A percentile compares a stretch with the other conserved stretches of the same genome.
Conservation (phyloP, 1,140 invertebrate genomes). For the Conopomorpha cramerella region DNA sequence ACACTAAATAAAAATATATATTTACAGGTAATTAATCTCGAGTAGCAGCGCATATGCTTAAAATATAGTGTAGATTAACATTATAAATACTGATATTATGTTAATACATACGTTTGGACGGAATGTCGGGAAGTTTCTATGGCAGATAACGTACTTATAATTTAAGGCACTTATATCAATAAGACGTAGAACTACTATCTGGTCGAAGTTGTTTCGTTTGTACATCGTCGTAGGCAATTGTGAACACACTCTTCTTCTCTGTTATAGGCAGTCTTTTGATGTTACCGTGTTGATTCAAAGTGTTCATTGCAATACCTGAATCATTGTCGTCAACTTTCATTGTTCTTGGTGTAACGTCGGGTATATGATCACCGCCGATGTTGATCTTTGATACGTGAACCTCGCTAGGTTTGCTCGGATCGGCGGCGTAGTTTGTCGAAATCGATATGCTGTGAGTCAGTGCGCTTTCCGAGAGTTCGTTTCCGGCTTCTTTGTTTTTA, state of each 20-base stretch:
- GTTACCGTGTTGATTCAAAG: conserved; percentile 56
- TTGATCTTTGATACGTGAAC: conserved; percentile 53
- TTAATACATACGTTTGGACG: too few relatives aligned
- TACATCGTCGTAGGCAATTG: conserved; percentile 89
- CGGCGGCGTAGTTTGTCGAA: conserved; percentile 37
- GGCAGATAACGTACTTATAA: too few relatives aligned
- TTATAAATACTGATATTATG: too few relatives aligned
- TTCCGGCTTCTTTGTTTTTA: conserved; percentile 21
- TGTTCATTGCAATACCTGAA: conserved; percentile 74
- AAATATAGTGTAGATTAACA: too few relatives aligned
- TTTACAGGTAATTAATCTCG: too few relatives aligned
- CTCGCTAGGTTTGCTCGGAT: conserved; percentile 26
- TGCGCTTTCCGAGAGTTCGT: conserved; percentile 41
- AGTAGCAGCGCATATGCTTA: too few relatives aligned
- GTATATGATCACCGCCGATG: conserved; percentile 33
- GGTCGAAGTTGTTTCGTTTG: conserved; percentile 57
- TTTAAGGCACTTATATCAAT: conserved; percentile 32
- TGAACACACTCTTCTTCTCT: conserved; percentile 92
- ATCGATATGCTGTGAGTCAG: conserved; percentile 50
- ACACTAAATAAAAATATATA: too few relatives aligned
- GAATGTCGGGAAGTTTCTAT: too few relatives aligned
- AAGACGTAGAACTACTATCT: conserved; percentile 57
- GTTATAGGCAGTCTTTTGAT: conserved; percentile 73
- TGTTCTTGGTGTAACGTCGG: conserved; percentile 19
- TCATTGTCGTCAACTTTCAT: conserved; percentile 69